These are phyloP conservation scores for Ranitomeya variabilis DNA, from an alignment of 2,113 vertebrate genomes.

Conservation along the genomic window DNA sequence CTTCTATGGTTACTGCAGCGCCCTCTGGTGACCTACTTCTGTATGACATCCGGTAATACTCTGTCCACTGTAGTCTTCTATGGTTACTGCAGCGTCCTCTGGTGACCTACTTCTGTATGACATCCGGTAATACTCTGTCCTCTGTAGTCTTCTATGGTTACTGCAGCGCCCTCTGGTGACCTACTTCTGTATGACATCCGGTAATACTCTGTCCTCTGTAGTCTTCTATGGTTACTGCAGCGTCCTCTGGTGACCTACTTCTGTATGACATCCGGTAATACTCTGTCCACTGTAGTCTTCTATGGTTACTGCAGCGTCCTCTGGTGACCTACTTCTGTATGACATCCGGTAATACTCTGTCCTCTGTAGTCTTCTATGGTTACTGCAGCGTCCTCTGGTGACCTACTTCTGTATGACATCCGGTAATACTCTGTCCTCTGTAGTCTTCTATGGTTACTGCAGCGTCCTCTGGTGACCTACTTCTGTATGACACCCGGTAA, in stretches of 20 bases:
- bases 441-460: background rate
- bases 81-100: background rate
- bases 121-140: background rate
- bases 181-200: background rate
- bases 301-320: background rate
- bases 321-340: background rate
- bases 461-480: background rate
- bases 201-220: background rate
- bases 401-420: background rate
- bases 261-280: background rate
- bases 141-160: background rate
- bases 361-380: background rate
- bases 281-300: background rate
- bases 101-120: background rate
- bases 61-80: background rate
- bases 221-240: background rate
- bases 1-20: background rate
- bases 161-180: background rate
- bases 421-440: background rate
- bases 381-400: background rate
- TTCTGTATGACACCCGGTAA: background rate
- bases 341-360: background rate
- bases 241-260: background rate
- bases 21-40: background rate
- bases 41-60: background rate